phyloP scores from a whole-genome alignment of 2,888 invertebrate genomes.

The Aricia artaxerxes region DNA sequence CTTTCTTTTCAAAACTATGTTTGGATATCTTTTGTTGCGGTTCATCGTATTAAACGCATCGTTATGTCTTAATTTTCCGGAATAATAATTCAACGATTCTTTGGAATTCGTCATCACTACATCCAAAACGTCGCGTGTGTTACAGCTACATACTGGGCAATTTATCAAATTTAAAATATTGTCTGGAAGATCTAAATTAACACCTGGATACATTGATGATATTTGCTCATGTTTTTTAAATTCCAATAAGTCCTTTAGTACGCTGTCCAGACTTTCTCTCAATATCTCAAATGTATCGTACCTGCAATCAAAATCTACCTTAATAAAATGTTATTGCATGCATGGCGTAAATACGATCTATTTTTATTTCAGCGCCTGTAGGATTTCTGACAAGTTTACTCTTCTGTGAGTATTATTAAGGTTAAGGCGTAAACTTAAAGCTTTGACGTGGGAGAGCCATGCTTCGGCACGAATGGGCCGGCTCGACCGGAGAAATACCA shows the following conservation, averaged over 20 bases:
- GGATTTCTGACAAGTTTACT: background rate
- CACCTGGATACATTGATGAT: slow-evolving; percentile 60
- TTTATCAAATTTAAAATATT: slow-evolving; percentile 50
- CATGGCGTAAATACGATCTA: background rate
- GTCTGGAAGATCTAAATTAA: slow-evolving; percentile 57
- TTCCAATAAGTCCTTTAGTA: slow-evolving; percentile 84
- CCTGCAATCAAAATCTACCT: slow-evolving; percentile 51
- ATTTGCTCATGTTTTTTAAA: slow-evolving; percentile 65
- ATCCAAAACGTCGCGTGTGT: slow-evolving; percentile 42
- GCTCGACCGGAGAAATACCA: too few species aligned
- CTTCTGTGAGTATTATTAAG: background rate
- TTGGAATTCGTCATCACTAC: slow-evolving; percentile 44
- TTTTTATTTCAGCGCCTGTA: background rate
- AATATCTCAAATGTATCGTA: slow-evolving; percentile 95
- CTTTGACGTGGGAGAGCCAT: background rate
- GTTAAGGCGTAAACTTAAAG: background rate
- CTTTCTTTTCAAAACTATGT: slow-evolving; percentile 50
- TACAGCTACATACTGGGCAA: slow-evolving; percentile 34
- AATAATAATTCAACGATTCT: slow-evolving; percentile 43
- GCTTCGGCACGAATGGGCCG: too few species aligned
- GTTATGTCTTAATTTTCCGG: slow-evolving; percentile 44
- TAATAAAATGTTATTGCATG: background rate
- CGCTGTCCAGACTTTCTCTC: slow-evolving; percentile 87
- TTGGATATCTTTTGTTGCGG: slow-evolving; percentile 65
- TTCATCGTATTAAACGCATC: slow-evolving; percentile 56